Conservation (phyloP, 2,888 invertebrate species). For the Leptinotarsa peninsularis region DNA sequence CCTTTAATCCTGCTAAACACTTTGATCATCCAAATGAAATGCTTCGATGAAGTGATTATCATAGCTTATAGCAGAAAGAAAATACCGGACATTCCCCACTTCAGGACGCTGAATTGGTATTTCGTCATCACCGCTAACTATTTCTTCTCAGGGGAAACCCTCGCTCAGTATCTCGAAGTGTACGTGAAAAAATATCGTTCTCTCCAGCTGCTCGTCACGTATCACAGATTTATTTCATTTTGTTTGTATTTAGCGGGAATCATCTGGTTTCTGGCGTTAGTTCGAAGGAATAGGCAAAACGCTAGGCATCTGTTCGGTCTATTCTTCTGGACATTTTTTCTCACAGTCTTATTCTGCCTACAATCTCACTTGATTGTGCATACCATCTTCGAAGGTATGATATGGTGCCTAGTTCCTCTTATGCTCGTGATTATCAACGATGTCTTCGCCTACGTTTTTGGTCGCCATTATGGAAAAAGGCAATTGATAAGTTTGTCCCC, state of each 20-base stretch:
- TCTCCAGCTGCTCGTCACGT: slow-evolving; percentile 89
- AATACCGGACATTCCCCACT: slow-evolving; percentile 87
- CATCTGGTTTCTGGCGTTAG: slow-evolving; percentile 95
- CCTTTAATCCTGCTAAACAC: slow-evolving; percentile 93
- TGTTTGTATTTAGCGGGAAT: slow-evolving; percentile 95
- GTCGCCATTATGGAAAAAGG: slow-evolving; percentile 98
- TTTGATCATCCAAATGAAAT: slow-evolving; percentile 95
- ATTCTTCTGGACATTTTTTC: slow-evolving; percentile 99
- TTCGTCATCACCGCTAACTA: slow-evolving; percentile 97
- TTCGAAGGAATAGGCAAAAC: slow-evolving; percentile 61
- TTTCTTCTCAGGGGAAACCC: slow-evolving; percentile 97
- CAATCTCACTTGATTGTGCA: slow-evolving; percentile 98
- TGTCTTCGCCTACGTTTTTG: slow-evolving; percentile 99
- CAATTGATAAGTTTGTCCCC: slow-evolving; percentile 98
- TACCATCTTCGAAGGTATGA: slow-evolving; percentile 93
- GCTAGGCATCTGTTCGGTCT: slow-evolving; percentile 89
- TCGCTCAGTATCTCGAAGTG: slow-evolving; percentile 80
- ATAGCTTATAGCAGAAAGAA: slow-evolving; percentile 98
- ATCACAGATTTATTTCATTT: slow-evolving; percentile 97
- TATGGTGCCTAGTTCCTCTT: slow-evolving; percentile 96
- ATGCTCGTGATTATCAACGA: slow-evolving; percentile 99
- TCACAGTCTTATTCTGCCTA: slow-evolving; percentile 93
- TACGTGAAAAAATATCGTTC: slow-evolving; percentile 59
- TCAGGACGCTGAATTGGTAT: slow-evolving; percentile 95
- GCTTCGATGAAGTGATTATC: slow-evolving; percentile 98